These are phyloP conservation scores for Danaus melanippus DNA, from an alignment of 1,140 invertebrate species.

Conservation along the genomic window DNA sequence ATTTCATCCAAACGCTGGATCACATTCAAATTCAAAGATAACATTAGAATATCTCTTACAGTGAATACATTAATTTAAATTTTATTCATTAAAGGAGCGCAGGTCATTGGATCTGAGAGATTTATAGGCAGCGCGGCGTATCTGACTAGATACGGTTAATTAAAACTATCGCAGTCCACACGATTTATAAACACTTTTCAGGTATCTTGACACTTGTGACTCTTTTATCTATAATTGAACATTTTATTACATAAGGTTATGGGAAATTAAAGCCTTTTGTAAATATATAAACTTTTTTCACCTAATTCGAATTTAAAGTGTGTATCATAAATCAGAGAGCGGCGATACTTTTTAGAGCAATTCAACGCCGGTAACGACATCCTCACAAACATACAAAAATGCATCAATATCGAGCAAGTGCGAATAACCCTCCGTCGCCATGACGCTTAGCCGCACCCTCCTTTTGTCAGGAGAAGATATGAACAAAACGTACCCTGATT, in stretches of 20 bases:
- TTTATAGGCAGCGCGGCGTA: conserved; percentile 15
- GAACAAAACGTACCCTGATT: conserved; percentile 45
- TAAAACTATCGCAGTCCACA: conserved; percentile 17
- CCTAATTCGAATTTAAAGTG: too few relatives aligned
- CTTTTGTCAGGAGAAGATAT: conserved; percentile 37
- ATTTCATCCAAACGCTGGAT: too few relatives aligned
- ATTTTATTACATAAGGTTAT: too few relatives aligned
- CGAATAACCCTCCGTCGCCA: conserved; percentile 31
- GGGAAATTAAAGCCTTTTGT: too few relatives aligned
- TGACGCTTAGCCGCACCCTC: conserved; percentile 28
- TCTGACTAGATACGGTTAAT: conserved; percentile 17
- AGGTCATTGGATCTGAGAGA: conserved; percentile 17
- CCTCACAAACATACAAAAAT: conserved; percentile 47
- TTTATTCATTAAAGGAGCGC: conserved; percentile 17
- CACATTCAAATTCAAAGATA: conserved; percentile 17
- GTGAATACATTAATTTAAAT: conserved; percentile 21
- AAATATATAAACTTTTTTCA: too few relatives aligned
- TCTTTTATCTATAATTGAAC: conserved; percentile 9
- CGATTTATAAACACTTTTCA: conserved; percentile 16
- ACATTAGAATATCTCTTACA: conserved; percentile 9
- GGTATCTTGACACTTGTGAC: conserved; percentile 13
- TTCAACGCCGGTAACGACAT: conserved; percentile 53
- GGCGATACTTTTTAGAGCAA: conserved; percentile 39
- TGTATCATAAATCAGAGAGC: too few relatives aligned
- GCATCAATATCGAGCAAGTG: conserved; percentile 45